phyloP scores from a whole-genome alignment of 35 echinoderm and acorn worm species.

The Apostichopus parvimensis region DNA sequence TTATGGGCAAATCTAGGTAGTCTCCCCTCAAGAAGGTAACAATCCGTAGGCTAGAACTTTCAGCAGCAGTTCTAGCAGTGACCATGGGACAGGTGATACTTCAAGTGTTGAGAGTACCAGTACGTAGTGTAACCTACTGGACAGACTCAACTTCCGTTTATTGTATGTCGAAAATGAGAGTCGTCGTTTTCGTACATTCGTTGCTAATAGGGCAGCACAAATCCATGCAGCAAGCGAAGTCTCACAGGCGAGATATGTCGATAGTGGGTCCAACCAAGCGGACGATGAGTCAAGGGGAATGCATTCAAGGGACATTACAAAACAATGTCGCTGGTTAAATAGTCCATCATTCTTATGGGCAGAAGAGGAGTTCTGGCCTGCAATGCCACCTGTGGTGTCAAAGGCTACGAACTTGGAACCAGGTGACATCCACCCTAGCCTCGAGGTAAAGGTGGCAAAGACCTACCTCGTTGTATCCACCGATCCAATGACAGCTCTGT shows the following conservation, averaged over 20 bases:
- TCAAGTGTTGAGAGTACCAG: slow-evolving; percentile 43
- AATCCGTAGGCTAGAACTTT: slow-evolving; percentile 65
- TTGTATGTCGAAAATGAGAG: slow-evolving; percentile 39
- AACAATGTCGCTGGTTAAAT: background rate
- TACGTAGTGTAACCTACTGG: slow-evolving; percentile 22
- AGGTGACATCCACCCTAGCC: background rate
- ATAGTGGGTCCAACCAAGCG: slow-evolving; percentile 17
- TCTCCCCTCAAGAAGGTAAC: slow-evolving; percentile 48
- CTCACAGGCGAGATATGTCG: slow-evolving; percentile 40
- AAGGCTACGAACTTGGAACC: background rate
- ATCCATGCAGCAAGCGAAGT: background rate
- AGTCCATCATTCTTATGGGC: slow-evolving; percentile 20
- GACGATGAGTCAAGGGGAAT: slow-evolving; percentile 47
- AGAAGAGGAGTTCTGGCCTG: slow-evolving; percentile 40
- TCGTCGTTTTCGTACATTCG: slow-evolving; percentile 48
- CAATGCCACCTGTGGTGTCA: background rate
- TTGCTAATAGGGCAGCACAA: slow-evolving; percentile 47
- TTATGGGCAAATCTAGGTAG: slow-evolving; percentile 55
- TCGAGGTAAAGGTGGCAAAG: slow-evolving; percentile 16
- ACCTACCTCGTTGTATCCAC: background rate
- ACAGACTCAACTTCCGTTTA: slow-evolving; percentile 60
- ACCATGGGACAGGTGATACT: background rate
- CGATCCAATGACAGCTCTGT: background rate
- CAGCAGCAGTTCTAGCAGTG: slow-evolving; percentile 41
- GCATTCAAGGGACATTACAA: background rate